Conservation (phyloP, 1,140 invertebrate species). For the Onthophagus taurus region DNA sequence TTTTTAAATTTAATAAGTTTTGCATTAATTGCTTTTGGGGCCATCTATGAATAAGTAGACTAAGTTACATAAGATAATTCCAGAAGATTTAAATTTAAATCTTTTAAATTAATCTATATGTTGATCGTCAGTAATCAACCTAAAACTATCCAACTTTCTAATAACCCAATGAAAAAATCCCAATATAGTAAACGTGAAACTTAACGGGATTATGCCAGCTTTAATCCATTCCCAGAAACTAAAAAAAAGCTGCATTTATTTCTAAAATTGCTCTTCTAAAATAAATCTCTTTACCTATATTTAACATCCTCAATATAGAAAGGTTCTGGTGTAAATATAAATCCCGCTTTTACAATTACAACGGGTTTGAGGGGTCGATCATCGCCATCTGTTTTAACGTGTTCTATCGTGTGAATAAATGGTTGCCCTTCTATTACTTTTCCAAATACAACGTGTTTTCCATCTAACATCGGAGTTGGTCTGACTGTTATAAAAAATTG, state of each 20-base stretch:
- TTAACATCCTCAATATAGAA: slow-evolving; percentile 59
- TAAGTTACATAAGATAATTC: no score
- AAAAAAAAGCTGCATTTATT: slow-evolving; percentile 29
- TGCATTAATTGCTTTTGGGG: no score
- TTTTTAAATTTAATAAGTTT: no score
- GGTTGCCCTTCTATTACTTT: slow-evolving; percentile 77
- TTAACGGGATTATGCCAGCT: slow-evolving; percentile 60
- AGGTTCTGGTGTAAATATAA: slow-evolving; percentile 46
- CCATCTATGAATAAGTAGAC: no score
- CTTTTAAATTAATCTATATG: no score
- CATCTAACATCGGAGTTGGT: slow-evolving; percentile 84
- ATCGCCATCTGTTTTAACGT: slow-evolving; percentile 61
- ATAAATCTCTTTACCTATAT: slow-evolving; percentile 49
- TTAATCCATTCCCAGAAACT: slow-evolving; percentile 60
- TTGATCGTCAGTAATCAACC: no score
- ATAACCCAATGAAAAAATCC: slow-evolving; percentile 70
- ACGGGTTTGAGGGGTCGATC: slow-evolving; percentile 61
- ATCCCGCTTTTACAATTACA: slow-evolving; percentile 55
- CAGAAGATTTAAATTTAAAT: no score
- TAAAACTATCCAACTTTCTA: slow-evolving; percentile 47
- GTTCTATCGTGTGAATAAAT: slow-evolving; percentile 76
- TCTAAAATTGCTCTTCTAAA: neutral
- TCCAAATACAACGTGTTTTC: slow-evolving; percentile 88
- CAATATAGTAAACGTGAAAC: slow-evolving; percentile 63
- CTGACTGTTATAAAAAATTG: slow-evolving; percentile 94